Conservation (phyloP, 2,797 vertebrate species). For the Brotula barbata region DNA sequence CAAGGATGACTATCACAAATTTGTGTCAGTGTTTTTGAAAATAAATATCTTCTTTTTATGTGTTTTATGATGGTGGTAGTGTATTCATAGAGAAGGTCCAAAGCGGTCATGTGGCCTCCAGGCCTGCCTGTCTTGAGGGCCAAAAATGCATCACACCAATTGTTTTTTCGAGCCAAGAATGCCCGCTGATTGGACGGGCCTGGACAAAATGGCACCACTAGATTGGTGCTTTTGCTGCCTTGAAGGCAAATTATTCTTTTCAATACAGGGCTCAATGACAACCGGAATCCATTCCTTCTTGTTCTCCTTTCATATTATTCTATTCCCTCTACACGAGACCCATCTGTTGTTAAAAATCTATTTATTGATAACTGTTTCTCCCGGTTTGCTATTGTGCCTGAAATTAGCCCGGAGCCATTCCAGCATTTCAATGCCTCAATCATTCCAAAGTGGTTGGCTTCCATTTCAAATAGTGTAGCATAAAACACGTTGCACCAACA, state of each 20-base stretch:
- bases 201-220: no score
- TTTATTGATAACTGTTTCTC: slow-evolving; percentile 64
- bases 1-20: no score
- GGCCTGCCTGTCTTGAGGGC: no score
- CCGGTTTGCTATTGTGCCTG: slow-evolving; percentile 55
- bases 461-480: slow-evolving; percentile 44
- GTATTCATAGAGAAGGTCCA: no score
- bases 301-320: slow-evolving; percentile 29
- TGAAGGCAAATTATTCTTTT: slow-evolving; percentile 26
- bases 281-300: slow-evolving; percentile 10
- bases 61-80: no score
- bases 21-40: no score
- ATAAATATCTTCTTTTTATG: no score
- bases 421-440: slow-evolving; percentile 46
- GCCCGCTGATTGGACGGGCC: no score
- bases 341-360: slow-evolving; percentile 66
- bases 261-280: slow-evolving; percentile 28
- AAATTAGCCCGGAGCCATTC: slow-evolving; percentile 46
- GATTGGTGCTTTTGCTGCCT: no score
- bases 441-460: slow-evolving; percentile 42
- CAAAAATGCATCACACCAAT: no score
- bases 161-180: no score
- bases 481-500: slow-evolving; percentile 25
- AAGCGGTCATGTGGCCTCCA: no score
- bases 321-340: slow-evolving; percentile 51